Conservation (phyloP, 2,113 vertebrate species). For the Eulemur macaco region DNA sequence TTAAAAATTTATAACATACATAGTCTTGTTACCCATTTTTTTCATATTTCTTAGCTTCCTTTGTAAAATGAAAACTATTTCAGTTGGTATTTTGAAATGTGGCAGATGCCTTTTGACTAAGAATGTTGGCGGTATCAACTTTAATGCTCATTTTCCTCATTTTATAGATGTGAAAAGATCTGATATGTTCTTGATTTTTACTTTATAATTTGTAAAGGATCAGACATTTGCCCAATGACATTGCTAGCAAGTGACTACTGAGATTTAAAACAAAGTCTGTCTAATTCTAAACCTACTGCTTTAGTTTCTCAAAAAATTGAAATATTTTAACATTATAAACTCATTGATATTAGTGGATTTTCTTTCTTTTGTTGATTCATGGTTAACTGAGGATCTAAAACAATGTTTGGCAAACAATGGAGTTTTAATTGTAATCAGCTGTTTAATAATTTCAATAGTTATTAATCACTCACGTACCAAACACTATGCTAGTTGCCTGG, state of each 20-base stretch:
- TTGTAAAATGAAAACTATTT: background rate
- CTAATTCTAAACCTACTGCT: background rate
- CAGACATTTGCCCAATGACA: background rate
- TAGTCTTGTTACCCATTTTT: background rate
- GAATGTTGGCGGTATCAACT: background rate
- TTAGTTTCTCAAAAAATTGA: background rate
- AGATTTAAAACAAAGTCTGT: background rate
- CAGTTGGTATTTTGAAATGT: background rate
- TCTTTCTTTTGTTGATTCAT: background rate
- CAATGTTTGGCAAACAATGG: background rate
- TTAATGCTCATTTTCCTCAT: background rate
- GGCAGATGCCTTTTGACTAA: background rate
- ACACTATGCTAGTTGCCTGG: background rate
- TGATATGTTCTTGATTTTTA: too few relatives aligned
- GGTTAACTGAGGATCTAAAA: background rate
- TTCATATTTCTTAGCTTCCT: background rate
- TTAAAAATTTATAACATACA: background rate
- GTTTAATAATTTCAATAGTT: background rate
- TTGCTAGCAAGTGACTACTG: background rate
- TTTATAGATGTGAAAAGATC: background rate
- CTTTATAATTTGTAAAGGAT: background rate
- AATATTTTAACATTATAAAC: background rate
- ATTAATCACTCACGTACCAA: background rate
- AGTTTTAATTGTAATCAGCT: background rate
- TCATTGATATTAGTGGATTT: background rate